These are phyloP conservation scores for Cantharis lateralis DNA, from an alignment of 2,888 invertebrate species.

Conservation along the genomic window DNA sequence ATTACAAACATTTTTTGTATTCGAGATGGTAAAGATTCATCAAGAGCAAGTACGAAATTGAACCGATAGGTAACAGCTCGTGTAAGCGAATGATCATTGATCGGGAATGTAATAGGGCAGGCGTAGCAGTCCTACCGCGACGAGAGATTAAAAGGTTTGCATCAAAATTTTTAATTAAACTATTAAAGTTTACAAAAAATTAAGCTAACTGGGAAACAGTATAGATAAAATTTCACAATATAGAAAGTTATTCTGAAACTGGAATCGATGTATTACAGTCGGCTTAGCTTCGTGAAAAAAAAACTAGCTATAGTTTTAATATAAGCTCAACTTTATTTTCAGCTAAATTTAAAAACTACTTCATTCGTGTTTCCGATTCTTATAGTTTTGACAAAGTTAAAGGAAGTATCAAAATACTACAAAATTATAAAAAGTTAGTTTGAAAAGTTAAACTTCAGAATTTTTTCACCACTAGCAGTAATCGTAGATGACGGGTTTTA, in stretches of 20 bases:
- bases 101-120: background rate
- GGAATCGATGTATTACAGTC: background rate
- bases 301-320: background rate
- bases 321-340: background rate
- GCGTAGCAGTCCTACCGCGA: background rate
- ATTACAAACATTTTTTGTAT: background rate
- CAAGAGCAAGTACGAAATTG: background rate
- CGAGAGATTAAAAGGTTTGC: background rate
- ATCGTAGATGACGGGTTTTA: background rate
- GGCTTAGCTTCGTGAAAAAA: background rate
- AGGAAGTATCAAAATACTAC: background rate
- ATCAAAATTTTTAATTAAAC: background rate
- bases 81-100: background rate
- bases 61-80: background rate
- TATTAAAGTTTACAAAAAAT: background rate
- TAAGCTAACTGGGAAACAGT: background rate
- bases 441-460: background rate
- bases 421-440: background rate
- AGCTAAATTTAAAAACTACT: background rate
- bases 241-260: background rate
- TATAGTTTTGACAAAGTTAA: background rate
- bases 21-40: background rate
- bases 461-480: background rate
- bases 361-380: background rate
- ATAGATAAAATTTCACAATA: background rate